Base-by-base conservation (phyloP, 64 coral and sea anemone genomes). In the Actinia tenebrosa region DNA sequence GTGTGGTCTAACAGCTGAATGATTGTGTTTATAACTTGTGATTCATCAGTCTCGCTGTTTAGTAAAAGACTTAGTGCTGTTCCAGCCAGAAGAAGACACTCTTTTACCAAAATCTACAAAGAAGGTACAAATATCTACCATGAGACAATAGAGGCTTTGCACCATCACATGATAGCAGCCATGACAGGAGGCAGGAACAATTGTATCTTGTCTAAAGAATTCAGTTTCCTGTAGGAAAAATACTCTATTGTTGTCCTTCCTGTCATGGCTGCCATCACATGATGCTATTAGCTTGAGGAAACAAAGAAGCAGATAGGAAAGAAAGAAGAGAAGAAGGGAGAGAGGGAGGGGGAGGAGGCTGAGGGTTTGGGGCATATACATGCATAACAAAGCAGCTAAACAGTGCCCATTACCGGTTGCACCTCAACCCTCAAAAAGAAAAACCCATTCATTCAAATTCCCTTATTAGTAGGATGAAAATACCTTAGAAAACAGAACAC, bases 61-160 rank as follows among this genome's bases (percentile, higher is more conserved):
- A 85, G 56, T 53, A 61, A 85, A 19, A 85, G 16, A 64, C 54
- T 85, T 26, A 85, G n/a, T 43, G 52, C 30, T 85, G 53, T 85
- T 10, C 83, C 83, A 85, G 54, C 30, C 11, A 85, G 30, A 23
- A 85, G 83, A 42, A 64, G 16, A 54, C 83, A 85, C 83, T 85
- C 83, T 44, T 85, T 85, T 6, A 54, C 26, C 83, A 85, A 30
- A 30, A n/a, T 17, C 83, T 85, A 81, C 44, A 81, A 53, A 45
- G 8, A 53, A 50, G 3, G 18, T 53, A 81, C 6, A 22, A n/a
- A 47, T 16, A 42, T 30, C 25, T 30, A 10, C 0, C 11, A 25
- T 42, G 1, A 42, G 14, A 75, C 22, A 2, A 58, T 2, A 58
- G 56, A 13, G 56, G 30, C 30, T 37, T 37, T 37, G 30, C 30